Evolutionary conservation across 92 coral and sea anemone genomes (phyloP), one percentile per base, ranked within the genome.

Genomic region (Meandrina meandrites): DNA sequence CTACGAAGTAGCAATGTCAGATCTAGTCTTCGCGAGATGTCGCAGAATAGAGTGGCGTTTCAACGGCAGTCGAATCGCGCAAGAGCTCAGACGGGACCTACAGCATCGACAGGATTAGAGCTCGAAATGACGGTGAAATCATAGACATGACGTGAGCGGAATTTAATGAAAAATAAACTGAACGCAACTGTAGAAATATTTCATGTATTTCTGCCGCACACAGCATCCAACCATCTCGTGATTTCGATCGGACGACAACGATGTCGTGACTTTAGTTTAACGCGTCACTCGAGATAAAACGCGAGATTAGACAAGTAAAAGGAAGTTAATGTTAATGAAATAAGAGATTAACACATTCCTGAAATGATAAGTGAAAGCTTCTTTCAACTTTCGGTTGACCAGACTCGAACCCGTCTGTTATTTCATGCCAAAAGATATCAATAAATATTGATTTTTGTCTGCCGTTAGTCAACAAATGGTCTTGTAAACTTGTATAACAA

Each of bases 1-100:
- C 87, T 93, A n/a, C 91, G 95, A 82, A 92, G 92, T 66, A 81
- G 74, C 47, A 81, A 83, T 35, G 84, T 94, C 1, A 85, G 90
- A 66, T 56, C 82, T 11, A 94, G 97, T 70, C 88, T 94, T 24
- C 87, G 83, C 79, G 87, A 93, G 60, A 2, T 87, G 57, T 19
- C 87, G 27, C 47, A 72, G 45, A 50, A 51, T 8, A 22, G 89
- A 80, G 60, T 32, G 28, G 53, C 28, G 35, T 24, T 76, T 27
- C 3, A 28, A 70, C 75, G 40, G 34, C 28, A 28, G n/a, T 19
- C 66, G 30, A 76, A 30, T 19, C 81, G 82, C 21, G 31, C 28
- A 12, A 15, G 88, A 15, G 35, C 82, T 12, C 58, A 56, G 7
- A 84, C 88, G 18, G 75, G 81, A 22, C 80, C 75, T 1, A 85